Evolutionary conservation across 2,113 vertebrate genomes (phyloP).

Genomic region (Lathamus discolor): DNA sequence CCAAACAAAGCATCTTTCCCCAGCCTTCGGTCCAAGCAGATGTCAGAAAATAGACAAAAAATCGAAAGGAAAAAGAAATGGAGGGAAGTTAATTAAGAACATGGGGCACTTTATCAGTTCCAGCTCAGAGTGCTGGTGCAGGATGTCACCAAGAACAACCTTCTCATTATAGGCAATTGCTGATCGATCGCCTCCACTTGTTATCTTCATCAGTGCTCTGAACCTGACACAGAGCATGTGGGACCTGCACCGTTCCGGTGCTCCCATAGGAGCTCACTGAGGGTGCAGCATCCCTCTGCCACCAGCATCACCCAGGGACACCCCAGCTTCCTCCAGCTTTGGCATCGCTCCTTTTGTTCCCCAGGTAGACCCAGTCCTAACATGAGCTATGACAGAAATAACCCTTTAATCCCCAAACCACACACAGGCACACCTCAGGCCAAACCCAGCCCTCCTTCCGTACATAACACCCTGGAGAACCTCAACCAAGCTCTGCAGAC

Average conservation of each 20-base stretch:
- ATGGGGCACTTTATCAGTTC: background rate
- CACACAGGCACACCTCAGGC: background rate
- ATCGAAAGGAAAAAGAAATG: background rate
- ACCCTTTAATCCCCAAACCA: rapidly evolving
- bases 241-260: background rate
- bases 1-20: background rate
- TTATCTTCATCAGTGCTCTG: background rate
- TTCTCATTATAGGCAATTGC: background rate
- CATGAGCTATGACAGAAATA: rapidly evolving
- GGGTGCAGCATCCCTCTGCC: background rate
- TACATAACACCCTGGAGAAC: background rate
- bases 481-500: background rate
- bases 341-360: too few relatives aligned
- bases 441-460: background rate
- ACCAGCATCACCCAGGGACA: rapidly evolving
- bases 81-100: background rate
- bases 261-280: rapidly evolving
- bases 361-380: background rate
- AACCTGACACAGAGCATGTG: background rate
- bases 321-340: rapidly evolving
- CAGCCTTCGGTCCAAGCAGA: background rate
- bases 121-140: background rate
- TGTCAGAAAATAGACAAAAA: background rate
- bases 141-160: background rate
- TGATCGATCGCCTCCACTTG: background rate